Conservation (phyloP, 2,888 invertebrate species). For the Lutraria lutraria region DNA sequence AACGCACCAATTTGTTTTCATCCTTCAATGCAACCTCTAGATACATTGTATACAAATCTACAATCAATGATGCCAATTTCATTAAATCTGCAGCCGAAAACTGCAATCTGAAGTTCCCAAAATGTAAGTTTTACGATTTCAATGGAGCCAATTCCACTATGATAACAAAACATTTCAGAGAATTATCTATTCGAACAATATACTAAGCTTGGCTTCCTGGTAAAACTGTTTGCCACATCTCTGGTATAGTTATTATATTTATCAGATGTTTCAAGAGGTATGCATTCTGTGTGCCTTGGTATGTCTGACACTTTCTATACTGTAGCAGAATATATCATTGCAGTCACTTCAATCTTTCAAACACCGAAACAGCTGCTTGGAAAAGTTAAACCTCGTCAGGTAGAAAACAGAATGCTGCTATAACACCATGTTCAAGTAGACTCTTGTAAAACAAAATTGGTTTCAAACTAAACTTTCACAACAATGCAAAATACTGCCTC, state of each 20-base stretch:
- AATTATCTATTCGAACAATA: conserved; percentile 14
- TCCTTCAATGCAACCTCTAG: not conserved
- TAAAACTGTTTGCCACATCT: not conserved
- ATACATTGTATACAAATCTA: not conserved
- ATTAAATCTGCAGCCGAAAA: not conserved
- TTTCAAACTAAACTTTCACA: not conserved
- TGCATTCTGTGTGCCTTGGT: not conserved
- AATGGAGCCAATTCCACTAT: not conserved
- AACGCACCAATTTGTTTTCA: not conserved
- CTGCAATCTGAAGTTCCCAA: not conserved
- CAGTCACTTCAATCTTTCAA: conserved; percentile 20
- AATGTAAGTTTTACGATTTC: not conserved
- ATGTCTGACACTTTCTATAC: conserved; percentile 29
- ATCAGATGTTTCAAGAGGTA: conserved; percentile 33
- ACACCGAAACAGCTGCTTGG: not conserved
- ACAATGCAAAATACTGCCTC: not conserved
- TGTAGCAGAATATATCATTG: not conserved
- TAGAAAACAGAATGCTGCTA: conserved; percentile 12
- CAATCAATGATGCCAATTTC: conserved; percentile 13
- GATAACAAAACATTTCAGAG: conserved; percentile 18
- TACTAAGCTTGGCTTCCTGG: conserved; percentile 4
- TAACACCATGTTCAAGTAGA: not conserved
- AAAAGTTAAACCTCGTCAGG: conserved; percentile 19
- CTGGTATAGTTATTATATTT: conserved; percentile 33
- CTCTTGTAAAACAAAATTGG: not conserved